phyloP scores from a whole-genome alignment of 2,797 vertebrate genomes.

The Serranus cabrilla region DNA sequence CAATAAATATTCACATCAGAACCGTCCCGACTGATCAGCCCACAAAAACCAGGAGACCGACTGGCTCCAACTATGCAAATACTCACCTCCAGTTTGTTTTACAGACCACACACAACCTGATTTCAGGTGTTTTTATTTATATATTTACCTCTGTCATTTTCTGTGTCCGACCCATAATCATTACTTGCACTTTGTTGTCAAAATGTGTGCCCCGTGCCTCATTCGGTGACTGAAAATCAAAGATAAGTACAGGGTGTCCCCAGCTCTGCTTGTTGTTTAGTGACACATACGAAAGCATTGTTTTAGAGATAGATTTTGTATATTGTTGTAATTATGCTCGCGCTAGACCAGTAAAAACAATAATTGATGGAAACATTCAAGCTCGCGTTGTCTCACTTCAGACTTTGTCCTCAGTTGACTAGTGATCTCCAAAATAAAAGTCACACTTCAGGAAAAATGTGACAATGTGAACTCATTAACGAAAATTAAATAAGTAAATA shows the following conservation, averaged over 20 bases:
- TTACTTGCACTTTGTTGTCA: conserved; percentile 1
- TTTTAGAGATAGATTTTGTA: neutral
- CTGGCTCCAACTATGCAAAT: neutral
- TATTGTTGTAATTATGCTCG: neutral
- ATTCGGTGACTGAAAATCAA: neutral
- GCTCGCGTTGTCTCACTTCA: neutral
- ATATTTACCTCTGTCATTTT: neutral
- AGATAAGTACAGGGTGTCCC: neutral
- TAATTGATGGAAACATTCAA: neutral
- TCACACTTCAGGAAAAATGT: neutral
- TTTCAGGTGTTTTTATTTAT: neutral
- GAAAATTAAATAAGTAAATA: neutral
- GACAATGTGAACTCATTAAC: neutral
- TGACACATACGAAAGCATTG: neutral
- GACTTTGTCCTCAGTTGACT: neutral
- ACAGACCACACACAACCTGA: neutral
- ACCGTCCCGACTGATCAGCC: too few species aligned
- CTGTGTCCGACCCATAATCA: neutral
- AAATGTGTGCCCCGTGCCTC: neutral
- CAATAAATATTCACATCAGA: too few species aligned
- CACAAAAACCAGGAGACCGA: neutral
- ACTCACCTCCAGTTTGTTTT: neutral
- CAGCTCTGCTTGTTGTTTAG: neutral
- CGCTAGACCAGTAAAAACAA: neutral
- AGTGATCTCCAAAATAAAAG: neutral